Evolutionary conservation across 2,113 vertebrate genomes (phyloP), one percentile per base, ranked within the genome.

Genomic region (Petromus typicus): DNA sequence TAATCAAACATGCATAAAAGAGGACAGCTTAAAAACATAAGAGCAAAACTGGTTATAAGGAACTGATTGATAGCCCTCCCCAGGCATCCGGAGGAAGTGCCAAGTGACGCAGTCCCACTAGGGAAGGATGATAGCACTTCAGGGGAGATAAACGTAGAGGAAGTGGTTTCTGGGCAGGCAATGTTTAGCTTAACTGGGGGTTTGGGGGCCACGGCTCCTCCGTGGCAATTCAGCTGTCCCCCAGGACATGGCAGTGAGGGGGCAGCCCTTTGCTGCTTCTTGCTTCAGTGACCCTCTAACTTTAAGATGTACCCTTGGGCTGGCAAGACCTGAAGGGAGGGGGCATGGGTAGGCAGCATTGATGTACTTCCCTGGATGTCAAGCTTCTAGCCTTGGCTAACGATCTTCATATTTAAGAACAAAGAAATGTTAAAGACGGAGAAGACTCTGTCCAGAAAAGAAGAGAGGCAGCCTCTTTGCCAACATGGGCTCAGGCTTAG

Each of bases 11-110:
- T 2, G 22, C 63, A n/a, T 32, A 27, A 78, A 79, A 61, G 78
- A 88, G 51, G 45, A 45, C 56, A 87, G 64, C 48, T 93, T 93
- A 86, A 75, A 78, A 92, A 75, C 25, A 43, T 37, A 83, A 48
- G 27, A 78, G 48, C 23, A 67, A 48, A 88, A 69, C 12, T 32
- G 57, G 30, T 32, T 56, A 5, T 51, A 88, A 89, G 88, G 23
- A 79, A 45, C 27, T 71, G 37, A 69, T 45, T 69, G 64, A 67
- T 18, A n/a, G 73, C 9, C 11, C 37, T 45, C 37, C 32, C 81
- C 27, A 23, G 76, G 54, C 17, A n/a, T 25, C 8, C 7, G 40
- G 73, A 67, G 54, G 48, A 73, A 61, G 34, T 13, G 22, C 73
- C 34, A 80, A 51, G 18, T 56, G 30, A 54, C 54, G 67, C 11